Evolutionary conservation across 2,888 invertebrate species (phyloP).

Genomic region (Coenonympha arcania): DNA sequence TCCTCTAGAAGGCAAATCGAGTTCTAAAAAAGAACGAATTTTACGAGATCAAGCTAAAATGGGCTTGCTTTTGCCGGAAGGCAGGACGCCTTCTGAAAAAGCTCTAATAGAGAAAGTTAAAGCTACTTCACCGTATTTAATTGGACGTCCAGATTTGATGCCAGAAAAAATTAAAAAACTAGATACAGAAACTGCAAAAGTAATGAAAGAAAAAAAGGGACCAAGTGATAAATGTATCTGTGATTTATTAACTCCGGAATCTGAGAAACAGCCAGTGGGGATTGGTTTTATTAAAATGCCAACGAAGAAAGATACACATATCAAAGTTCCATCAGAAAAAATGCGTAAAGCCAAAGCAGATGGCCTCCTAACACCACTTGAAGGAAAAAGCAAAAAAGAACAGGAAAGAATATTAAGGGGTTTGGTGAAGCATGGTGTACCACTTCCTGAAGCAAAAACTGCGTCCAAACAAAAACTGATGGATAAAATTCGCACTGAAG

Average conservation of each 20-base stretch:
- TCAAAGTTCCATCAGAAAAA: constrained; percentile 28
- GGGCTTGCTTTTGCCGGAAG: constrained; percentile 21
- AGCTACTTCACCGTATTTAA: too few relatives aligned
- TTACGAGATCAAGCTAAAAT: constrained; percentile 18
- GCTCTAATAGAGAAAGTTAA: constrained; percentile 16
- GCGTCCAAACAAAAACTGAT: constrained; percentile 34
- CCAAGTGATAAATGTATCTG: constrained; percentile 41
- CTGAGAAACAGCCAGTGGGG: constrained; percentile 21
- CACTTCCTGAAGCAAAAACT: constrained; percentile 33
- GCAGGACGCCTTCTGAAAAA: constrained; percentile 24
- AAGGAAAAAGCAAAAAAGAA: constrained; percentile 30
- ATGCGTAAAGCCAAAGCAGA: constrained; percentile 25
- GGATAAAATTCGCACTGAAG: constrained; percentile 30
- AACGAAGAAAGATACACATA: too few relatives aligned
- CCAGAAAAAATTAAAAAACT: constrained; percentile 29
- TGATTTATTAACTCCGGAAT: constrained; percentile 31
- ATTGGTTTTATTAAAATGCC: constrained; percentile 15
- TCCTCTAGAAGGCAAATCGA: constrained; percentile 38
- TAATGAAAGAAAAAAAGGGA: constrained; percentile 37
- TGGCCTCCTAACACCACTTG: constrained; percentile 28
- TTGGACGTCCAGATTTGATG: constrained; percentile 10
- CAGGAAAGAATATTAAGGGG: constrained; percentile 33
- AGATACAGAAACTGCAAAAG: constrained; percentile 33
- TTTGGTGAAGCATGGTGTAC: constrained; percentile 30
- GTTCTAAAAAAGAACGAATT: constrained; percentile 29